Conservation (phyloP, 37 sponge, comb jelly and placozoan genomes). For the Ephydatia muelleri region DNA sequence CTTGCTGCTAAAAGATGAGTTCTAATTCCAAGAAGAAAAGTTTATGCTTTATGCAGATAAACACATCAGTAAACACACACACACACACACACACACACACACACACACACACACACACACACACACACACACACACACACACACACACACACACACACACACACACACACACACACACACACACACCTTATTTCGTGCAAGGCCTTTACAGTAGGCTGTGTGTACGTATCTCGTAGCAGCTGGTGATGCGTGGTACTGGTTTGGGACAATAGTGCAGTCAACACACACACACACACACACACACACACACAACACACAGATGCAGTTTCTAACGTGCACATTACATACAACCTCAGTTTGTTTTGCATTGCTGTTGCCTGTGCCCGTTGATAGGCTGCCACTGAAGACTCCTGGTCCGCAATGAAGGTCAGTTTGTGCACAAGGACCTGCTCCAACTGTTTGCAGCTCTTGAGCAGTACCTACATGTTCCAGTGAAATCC, state of each 20-base stretch:
- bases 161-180: not conserved
- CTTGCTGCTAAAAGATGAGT: not conserved
- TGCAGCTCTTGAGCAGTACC: not conserved
- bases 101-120: not conserved
- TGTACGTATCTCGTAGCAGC: not conserved
- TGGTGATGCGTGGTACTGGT: not conserved
- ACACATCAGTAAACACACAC: too few relatives aligned
- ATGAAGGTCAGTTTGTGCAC: not conserved
- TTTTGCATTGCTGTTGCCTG: not conserved
- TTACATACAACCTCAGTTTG: not conserved
- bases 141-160: not conserved
- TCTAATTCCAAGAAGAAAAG: not conserved
- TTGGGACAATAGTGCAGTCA: not conserved
- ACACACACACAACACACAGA: too few relatives aligned
- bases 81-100: not conserved
- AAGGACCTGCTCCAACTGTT: not conserved
- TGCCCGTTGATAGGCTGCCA: not conserved
- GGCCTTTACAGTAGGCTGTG: not conserved
- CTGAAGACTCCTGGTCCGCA: not conserved
- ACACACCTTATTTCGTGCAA: not conserved
- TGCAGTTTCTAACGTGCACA: too few relatives aligned
- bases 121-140: not conserved
- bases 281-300: not conserved
- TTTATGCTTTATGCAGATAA: too few relatives aligned
- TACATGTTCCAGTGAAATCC: not conserved